Evolutionary conservation across 2,113 vertebrate species (phyloP).

Genomic region (Aix galericulata): DNA sequence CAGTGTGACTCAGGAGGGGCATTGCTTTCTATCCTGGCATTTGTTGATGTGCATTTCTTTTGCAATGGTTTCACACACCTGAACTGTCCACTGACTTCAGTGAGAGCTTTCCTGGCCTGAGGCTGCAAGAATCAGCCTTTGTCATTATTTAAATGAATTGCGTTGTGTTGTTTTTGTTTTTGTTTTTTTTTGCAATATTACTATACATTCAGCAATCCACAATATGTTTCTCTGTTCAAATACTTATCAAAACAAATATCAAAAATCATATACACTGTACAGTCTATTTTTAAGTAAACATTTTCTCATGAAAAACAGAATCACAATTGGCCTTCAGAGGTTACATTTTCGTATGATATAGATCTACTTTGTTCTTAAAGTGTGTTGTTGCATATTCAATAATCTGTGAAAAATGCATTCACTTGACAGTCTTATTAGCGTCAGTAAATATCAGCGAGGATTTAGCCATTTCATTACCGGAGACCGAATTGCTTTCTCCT

Average conservation of each 20-base stretch:
- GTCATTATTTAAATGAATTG: background rate
- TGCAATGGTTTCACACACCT: background rate
- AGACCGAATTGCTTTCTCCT: constrained; percentile 72
- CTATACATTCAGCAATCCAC: constrained; percentile 67
- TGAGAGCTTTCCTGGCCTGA: background rate
- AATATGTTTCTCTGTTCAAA: constrained; percentile 53
- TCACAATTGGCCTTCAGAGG: constrained; percentile 59
- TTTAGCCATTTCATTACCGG: constrained; percentile 83
- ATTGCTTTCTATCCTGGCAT: background rate
- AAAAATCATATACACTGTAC: constrained; percentile 67
- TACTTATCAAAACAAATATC: constrained; percentile 55
- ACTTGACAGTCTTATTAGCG: constrained; percentile 1
- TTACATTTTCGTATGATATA: constrained; percentile 50
- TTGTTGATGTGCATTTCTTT: background rate
- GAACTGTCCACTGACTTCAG: background rate
- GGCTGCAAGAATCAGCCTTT: background rate
- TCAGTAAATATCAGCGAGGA: constrained; percentile 86
- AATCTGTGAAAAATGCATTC: constrained; percentile 37
- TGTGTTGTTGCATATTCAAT: constrained; percentile 52
- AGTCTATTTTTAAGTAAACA: constrained; percentile 65
- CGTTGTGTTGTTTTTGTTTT: background rate
- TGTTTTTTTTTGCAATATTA: constrained; percentile 26
- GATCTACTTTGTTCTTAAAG: constrained; percentile 64
- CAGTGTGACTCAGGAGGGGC: background rate
- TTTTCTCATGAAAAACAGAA: constrained; percentile 47